Base-by-base conservation (phyloP, 2,113 vertebrate species). In the Perca schrenkii region DNA sequence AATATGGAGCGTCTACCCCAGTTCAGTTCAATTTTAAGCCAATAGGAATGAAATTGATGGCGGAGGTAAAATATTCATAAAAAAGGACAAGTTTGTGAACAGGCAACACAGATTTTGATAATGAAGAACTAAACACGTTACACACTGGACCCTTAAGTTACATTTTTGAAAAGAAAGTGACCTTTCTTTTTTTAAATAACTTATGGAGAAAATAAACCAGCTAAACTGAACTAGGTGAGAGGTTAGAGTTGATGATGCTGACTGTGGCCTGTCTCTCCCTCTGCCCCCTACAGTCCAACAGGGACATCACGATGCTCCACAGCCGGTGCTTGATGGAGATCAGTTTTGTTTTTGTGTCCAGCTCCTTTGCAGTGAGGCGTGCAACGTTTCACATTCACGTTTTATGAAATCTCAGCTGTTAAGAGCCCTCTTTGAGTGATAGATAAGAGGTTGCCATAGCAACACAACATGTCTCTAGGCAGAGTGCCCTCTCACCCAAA, bases 381-480 rank as follows among this genome's bases (percentile, higher is more conserved):
- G 34, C 34, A 34, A 21, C 19, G 21, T 31, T 64, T 8, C 2
- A 13, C 36, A 1, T 40, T n/a, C 25, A 25, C 7, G 13, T 67
- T 65, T 47, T 21, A 49, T 49, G 25, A 57, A 56, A 49, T 53
- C 62, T 61, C 63, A 62, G 67, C 74, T 36, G 28, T 54, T 72
- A 22, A 72, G 67, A 54, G 62, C n/a, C n/a, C 11, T 34, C 22
- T 40, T 6, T 11, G 31, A 71, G 53, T 65, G 73, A 68, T 40
- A 19, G 73, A 31, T 72, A 6, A 25, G 31, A 17, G 28, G 78
- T 80, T 85, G 54, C 78, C 54, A 67, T 81, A 25, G 56, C 54
- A 73, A 77, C 61, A 67, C 43, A 69, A 15, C 34, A 10, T 31
- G 11, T 72, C 49, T 72, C 8, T 61, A 60, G 14, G 53, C 56